phyloP scores from a whole-genome alignment of 2,113 vertebrate species.

The Esox niger region DNA sequence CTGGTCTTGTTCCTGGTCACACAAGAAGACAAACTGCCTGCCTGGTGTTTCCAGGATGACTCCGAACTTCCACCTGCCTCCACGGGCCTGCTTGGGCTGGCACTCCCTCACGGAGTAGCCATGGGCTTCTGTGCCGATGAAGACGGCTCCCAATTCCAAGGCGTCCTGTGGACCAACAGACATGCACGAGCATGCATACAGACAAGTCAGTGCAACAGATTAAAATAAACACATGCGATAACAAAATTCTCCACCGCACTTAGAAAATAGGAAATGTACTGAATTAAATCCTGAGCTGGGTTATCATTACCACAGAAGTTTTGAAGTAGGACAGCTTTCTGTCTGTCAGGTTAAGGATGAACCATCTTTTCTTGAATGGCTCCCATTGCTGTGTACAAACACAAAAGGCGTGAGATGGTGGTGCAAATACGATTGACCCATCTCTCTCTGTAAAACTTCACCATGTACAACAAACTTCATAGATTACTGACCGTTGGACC shows the following conservation, averaged over 20 bases:
- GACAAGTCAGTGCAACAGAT: not conserved
- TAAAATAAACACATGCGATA: not conserved
- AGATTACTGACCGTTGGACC: slow-evolving; percentile 83
- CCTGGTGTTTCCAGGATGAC: slow-evolving; percentile 80
- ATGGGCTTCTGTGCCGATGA: slow-evolving; percentile 78
- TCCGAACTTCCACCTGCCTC: slow-evolving; percentile 77
- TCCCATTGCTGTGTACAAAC: slow-evolving; percentile 79
- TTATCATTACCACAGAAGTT: slow-evolving; percentile 82
- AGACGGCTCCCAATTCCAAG: slow-evolving; percentile 82
- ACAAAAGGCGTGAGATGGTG: not conserved
- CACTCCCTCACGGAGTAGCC: slow-evolving; percentile 78
- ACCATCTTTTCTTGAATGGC: slow-evolving; percentile 90
- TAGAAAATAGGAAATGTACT: not conserved
- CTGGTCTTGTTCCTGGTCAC: slow-evolving; percentile 82
- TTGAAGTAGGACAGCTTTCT: slow-evolving; percentile 90
- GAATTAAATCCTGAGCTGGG: not conserved
- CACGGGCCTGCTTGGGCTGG: slow-evolving; percentile 61
- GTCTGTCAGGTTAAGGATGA: slow-evolving; percentile 80
- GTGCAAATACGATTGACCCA: not conserved
- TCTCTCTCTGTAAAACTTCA: not conserved
- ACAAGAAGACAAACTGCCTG: slow-evolving; percentile 84
- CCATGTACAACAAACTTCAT: not conserved
- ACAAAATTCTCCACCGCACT: not conserved
- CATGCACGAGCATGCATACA: not conserved
- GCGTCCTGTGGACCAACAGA: slow-evolving; percentile 77